These are phyloP conservation scores for Spongilla lacustris DNA, from an alignment of 37 sponge, comb jelly and placozoan species.

Conservation along the genomic window DNA sequence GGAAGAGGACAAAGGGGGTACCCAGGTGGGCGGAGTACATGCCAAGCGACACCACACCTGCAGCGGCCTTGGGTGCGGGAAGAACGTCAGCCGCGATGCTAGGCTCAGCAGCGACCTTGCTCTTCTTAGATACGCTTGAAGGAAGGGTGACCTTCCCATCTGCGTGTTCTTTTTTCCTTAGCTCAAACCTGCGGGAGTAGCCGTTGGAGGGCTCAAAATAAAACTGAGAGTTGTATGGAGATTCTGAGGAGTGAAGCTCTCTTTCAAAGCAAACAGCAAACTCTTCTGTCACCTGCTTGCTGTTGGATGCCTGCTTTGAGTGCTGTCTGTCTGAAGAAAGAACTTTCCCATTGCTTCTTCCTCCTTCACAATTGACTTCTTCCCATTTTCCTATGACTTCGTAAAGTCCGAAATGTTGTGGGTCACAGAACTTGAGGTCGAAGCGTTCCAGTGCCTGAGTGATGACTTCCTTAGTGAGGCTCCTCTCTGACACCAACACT, in stretches of 20 bases:
- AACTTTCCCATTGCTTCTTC: background rate
- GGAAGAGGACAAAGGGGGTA: slow-evolving; percentile 36
- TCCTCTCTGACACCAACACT: slow-evolving; percentile 67
- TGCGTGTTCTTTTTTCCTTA: slow-evolving; percentile 7
- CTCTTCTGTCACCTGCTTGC: slow-evolving; percentile 25
- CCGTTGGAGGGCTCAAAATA: slow-evolving; percentile 37
- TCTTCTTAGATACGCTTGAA: background rate
- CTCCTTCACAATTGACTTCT: slow-evolving; percentile 10
- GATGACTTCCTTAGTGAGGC: slow-evolving; percentile 59
- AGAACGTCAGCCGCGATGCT: no score
- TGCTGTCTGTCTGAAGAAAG: background rate
- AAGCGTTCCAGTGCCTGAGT: slow-evolving; percentile 73
- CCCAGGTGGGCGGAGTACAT: slow-evolving; percentile 8
- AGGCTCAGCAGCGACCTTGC: no score
- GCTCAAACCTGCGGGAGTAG: slow-evolving; percentile 63
- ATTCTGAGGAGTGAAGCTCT: slow-evolving; percentile 32
- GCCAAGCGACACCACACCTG: background rate
- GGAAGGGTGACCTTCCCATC: background rate
- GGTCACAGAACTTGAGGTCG: slow-evolving; percentile 39
- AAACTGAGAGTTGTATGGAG: slow-evolving; percentile 50
- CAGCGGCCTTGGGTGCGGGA: background rate
- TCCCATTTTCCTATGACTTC: slow-evolving; percentile 71
- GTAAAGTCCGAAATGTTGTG: slow-evolving; percentile 36
- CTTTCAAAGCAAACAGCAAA: slow-evolving; percentile 52
- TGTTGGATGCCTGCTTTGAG: background rate